These are phyloP conservation scores for Darevskia mixta DNA, from an alignment of 2,797 vertebrate species.

Conservation along the genomic window DNA sequence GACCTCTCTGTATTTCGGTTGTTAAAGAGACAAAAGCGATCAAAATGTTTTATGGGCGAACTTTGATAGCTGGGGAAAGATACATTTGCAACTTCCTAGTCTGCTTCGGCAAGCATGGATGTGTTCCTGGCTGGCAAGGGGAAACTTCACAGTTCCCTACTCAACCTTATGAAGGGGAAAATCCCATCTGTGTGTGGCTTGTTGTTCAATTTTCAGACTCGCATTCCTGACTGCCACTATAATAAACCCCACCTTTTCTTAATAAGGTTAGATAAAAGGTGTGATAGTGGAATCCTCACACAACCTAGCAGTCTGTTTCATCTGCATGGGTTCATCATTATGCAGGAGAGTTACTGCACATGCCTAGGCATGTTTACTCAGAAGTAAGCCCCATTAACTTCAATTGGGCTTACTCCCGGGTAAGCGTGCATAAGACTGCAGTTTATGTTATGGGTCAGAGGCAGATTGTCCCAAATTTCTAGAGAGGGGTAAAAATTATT, in stretches of 20 bases:
- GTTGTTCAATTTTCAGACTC: neutral
- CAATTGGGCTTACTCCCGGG: no score
- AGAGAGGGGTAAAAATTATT: neutral
- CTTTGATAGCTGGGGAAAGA: neutral
- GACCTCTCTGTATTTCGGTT: neutral
- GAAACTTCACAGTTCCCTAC: neutral
- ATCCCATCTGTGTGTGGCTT: neutral
- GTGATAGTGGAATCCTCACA: neutral
- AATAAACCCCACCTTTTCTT: neutral
- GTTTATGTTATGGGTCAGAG: neutral
- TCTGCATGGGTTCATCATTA: neutral
- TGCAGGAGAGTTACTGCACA: neutral
- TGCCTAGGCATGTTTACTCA: neutral
- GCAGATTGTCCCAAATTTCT: neutral
- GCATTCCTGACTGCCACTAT: neutral
- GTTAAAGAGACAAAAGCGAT: neutral
- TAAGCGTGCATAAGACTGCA: neutral
- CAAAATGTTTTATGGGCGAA: neutral
- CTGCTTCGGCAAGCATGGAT: neutral
- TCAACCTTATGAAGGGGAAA: neutral
- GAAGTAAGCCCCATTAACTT: neutral
- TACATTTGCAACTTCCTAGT: neutral
- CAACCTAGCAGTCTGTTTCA: neutral
- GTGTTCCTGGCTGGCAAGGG: neutral
- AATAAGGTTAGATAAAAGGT: neutral